These are phyloP conservation scores for Yponomeuta malinellus DNA, from an alignment of 2,888 invertebrate species.

Conservation along the genomic window DNA sequence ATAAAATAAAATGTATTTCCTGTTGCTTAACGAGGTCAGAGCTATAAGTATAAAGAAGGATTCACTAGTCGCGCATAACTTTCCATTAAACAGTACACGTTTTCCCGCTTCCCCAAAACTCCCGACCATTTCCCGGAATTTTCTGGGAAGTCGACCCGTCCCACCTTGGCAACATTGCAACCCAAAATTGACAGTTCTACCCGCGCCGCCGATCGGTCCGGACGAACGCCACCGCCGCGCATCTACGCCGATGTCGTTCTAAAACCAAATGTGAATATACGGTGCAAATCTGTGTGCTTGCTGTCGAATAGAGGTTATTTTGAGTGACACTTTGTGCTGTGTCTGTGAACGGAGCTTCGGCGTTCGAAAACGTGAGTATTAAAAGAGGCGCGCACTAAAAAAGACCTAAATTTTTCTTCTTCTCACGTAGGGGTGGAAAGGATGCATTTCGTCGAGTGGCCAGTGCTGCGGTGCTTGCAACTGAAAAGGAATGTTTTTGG, in stretches of 20 bases:
- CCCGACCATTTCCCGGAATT: neutral
- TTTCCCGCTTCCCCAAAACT: neutral
- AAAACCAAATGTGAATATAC: neutral
- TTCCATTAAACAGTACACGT: neutral
- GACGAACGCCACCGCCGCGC: neutral
- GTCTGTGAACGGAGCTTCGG: neutral
- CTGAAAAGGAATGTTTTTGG: neutral
- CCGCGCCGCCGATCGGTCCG: neutral
- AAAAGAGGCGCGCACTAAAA: neutral
- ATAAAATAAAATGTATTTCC: neutral
- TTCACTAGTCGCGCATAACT: neutral
- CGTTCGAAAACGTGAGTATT: neutral
- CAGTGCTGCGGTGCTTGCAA: neutral
- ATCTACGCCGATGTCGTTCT: neutral
- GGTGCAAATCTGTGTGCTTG: neutral
- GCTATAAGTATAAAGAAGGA: neutral
- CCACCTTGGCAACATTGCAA: slow-evolving; percentile 6
- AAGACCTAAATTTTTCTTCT: neutral
- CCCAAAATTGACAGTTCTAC: slow-evolving; percentile 8
- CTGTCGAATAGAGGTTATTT: neutral
- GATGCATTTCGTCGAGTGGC: neutral
- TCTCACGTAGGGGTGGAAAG: neutral
- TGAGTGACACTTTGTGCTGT: neutral
- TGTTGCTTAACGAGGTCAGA: neutral
- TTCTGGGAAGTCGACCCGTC: neutral